phyloP scores from a whole-genome alignment of 2,888 invertebrate species.

The Sthenelais limicola region DNA sequence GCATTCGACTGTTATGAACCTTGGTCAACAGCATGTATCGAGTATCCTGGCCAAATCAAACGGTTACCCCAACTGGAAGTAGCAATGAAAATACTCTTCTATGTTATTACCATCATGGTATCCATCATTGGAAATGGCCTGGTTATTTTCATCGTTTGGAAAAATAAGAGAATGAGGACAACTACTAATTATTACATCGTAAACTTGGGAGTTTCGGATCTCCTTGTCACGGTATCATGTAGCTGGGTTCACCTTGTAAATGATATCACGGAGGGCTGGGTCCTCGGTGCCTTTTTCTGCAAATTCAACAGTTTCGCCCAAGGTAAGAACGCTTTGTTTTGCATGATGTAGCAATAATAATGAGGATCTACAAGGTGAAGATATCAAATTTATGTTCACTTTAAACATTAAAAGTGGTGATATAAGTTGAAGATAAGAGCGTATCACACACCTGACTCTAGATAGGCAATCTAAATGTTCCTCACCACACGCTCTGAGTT shows the following conservation, averaged over 20 bases:
- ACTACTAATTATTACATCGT: conserved; percentile 68
- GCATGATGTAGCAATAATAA: too few species aligned
- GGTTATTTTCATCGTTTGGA: conserved; percentile 47
- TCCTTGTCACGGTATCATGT: conserved; percentile 72
- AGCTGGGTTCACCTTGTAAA: conserved; percentile 84
- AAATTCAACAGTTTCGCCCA: conserved; percentile 84
- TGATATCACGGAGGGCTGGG: conserved; percentile 85
- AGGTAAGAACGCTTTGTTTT: too few species aligned
- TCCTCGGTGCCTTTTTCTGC: conserved; percentile 83
- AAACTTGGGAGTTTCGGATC: conserved; percentile 65
- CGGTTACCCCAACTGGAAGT: conserved; percentile 43
- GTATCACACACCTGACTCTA: too few species aligned
- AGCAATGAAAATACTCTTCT: conserved; percentile 46
- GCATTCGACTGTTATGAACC: conserved; percentile 12
- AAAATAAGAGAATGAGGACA: conserved; percentile 60
- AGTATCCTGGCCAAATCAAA: conserved; percentile 38
- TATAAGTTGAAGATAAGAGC: too few species aligned
- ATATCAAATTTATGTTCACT: too few species aligned
- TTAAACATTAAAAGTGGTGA: too few species aligned
- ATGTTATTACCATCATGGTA: conserved; percentile 43
- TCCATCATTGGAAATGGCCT: conserved; percentile 46
- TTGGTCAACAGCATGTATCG: conserved; percentile 17
- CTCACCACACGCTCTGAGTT: too few species aligned
- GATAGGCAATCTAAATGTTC: too few species aligned
- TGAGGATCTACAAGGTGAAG: too few species aligned